Evolutionary conservation across 2,797 vertebrate genomes (phyloP).

Genomic region (Enteromius mattozi): DNA sequence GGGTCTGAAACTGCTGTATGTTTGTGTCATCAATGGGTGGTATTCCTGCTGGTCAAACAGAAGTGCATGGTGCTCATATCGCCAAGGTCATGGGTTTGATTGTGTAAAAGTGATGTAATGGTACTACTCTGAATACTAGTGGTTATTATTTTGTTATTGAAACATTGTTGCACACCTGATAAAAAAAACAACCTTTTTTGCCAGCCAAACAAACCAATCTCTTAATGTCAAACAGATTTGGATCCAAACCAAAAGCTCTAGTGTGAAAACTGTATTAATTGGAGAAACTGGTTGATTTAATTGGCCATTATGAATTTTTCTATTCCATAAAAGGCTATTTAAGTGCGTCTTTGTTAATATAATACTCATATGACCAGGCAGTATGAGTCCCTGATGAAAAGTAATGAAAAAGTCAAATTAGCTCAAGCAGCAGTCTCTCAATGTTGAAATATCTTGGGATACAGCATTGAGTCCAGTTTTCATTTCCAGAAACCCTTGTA

Average conservation of each 20-base stretch:
- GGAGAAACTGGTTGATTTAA: conserved; percentile 15
- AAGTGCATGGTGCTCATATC: background rate
- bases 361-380: background rate
- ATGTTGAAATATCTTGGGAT: conserved; percentile 9
- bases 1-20: background rate
- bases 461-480: conserved; percentile 11
- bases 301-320: conserved; percentile 3
- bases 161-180: background rate
- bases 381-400: background rate
- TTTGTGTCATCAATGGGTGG: background rate
- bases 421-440: background rate
- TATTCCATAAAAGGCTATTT: background rate
- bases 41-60: background rate
- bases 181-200: background rate
- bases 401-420: conserved; percentile 2
- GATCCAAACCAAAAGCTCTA: background rate
- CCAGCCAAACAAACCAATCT: background rate
- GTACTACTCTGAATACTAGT: background rate
- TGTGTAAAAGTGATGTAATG: background rate
- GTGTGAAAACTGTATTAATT: background rate
- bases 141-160: background rate
- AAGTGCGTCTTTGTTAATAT: conserved; percentile 8
- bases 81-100: background rate
- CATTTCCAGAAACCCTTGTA: conserved; percentile 18
- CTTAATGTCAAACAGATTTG: background rate